Percentiles rank a stretch among this genome's conserved stretches.
phyloP scores from a whole-genome alignment of 2,113 vertebrate genomes.

The Cranoglanis bouderius region DNA sequence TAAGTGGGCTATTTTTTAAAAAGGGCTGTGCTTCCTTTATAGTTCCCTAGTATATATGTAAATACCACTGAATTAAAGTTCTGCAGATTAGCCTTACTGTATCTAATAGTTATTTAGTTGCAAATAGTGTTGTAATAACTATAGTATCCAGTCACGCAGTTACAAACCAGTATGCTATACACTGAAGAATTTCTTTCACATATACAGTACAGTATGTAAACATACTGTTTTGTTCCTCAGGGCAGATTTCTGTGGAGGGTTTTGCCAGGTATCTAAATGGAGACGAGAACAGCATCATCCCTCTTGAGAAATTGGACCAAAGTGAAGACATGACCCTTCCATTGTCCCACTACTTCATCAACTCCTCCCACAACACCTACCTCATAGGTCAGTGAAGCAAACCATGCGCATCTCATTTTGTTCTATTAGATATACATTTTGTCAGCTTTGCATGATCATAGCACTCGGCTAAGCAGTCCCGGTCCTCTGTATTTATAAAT shows the following conservation, averaged over 20 bases:
- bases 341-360: conserved; percentile 97
- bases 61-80: not conserved
- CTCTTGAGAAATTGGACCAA: conserved; percentile 96
- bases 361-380: conserved; percentile 92
- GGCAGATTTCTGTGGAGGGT: conserved; percentile 95
- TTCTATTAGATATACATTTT: not conserved
- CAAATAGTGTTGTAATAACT: not conserved
- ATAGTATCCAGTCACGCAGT: not conserved
- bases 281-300: conserved; percentile 95
- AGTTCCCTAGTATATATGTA: not conserved
- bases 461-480: not conserved
- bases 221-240: conserved; percentile 67
- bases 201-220: not conserved
- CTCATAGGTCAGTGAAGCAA: conserved; percentile 69
- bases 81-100: not conserved
- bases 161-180: not conserved
- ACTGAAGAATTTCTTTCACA: not conserved
- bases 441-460: not conserved
- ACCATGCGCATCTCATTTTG: conserved; percentile 70
- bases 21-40: not conserved
- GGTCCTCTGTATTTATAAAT: not conserved
- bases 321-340: conserved; percentile 98
- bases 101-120: not conserved
- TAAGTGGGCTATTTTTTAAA: not conserved
- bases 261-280: conserved; percentile 89